A percentile compares a stretch with the other conserved stretches of the same genome.
Evolutionary conservation across 2,797 vertebrate species (phyloP).

Genomic region (Xenops minutus): DNA sequence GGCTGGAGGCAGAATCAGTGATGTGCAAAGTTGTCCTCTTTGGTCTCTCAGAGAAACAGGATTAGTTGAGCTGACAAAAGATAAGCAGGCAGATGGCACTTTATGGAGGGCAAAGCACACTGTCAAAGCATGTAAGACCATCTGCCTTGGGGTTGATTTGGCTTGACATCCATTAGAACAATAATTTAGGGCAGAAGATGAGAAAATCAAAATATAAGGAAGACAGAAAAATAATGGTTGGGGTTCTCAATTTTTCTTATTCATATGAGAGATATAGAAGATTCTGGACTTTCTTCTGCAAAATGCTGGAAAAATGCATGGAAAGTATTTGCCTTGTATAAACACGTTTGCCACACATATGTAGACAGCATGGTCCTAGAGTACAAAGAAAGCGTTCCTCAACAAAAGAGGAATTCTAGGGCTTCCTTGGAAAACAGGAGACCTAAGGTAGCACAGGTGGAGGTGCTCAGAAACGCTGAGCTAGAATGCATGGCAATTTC

Average conservation of each 20-base stretch:
- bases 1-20: not conserved
- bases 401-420: not conserved
- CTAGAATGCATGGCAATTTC: not conserved
- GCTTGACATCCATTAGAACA: not conserved
- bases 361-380: not conserved
- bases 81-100: constrained; percentile 41
- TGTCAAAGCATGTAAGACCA: not conserved
- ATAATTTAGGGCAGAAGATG: not conserved
- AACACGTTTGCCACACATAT: not conserved
- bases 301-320: not conserved
- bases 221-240: not conserved
- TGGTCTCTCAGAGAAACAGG: not conserved
- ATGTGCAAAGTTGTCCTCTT: constrained; percentile 12
- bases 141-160: constrained; percentile 5
- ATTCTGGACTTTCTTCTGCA: not conserved
- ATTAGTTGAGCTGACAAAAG: constrained; percentile 29
- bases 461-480: not conserved
- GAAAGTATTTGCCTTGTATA: not conserved
- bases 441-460: not conserved
- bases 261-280: not conserved
- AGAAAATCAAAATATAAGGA: not conserved
- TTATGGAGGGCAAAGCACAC: not conserved
- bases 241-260: not conserved
- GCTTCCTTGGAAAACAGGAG: not conserved
- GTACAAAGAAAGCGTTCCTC: not conserved